Evolutionary conservation across 2,797 vertebrate genomes (phyloP).

Genomic region (Siniperca scherzeri): DNA sequence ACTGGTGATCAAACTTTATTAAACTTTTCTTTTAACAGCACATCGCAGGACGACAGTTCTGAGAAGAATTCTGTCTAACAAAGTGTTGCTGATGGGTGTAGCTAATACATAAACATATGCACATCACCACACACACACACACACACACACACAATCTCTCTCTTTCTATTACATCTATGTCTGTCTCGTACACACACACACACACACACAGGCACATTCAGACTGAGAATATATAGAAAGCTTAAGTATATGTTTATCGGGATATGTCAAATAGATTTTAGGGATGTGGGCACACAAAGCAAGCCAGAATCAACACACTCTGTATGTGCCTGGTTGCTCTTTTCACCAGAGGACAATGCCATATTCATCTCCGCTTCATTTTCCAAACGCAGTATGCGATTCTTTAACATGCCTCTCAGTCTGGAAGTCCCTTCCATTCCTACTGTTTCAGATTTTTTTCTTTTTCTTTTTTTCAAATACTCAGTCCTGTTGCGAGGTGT

Average conservation of each 20-base stretch:
- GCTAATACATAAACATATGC: constrained; percentile 36
- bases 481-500: constrained; percentile 81
- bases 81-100: constrained; percentile 54
- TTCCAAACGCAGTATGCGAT: constrained; percentile 69
- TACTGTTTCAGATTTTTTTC: constrained; percentile 66
- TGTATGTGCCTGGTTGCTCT: constrained; percentile 48
- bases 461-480: constrained; percentile 71
- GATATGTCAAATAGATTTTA: constrained; percentile 57
- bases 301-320: constrained; percentile 53
- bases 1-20: constrained; percentile 78
- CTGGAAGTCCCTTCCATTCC: constrained; percentile 76
- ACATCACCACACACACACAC: constrained; percentile 24
- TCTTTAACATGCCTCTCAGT: constrained; percentile 66
- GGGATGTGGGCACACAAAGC: constrained; percentile 41
- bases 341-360: constrained; percentile 65
- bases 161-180: constrained; percentile 17
- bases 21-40: constrained; percentile 70
- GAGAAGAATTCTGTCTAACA: constrained; percentile 60
- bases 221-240: constrained; percentile 20
- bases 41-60: constrained; percentile 56
- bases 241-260: constrained; percentile 43
- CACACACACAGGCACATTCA: not conserved
- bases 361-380: constrained; percentile 66
- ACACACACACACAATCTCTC: not conserved
- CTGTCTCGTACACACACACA: not conserved